Evolutionary conservation across 2,113 vertebrate genomes (phyloP).

Genomic region (Bathybates hornii): DNA sequence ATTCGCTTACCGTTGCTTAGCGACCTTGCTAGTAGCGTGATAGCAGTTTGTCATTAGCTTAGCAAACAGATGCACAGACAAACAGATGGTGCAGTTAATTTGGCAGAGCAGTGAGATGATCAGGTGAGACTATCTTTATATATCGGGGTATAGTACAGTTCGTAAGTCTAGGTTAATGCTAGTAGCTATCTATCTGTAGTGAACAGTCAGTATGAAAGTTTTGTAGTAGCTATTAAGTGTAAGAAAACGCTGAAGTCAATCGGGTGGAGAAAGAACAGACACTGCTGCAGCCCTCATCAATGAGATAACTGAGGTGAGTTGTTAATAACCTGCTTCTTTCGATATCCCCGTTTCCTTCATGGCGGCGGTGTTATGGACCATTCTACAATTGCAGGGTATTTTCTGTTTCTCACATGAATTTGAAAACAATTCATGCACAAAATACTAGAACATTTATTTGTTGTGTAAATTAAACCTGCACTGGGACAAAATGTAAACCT

Average conservation of each 20-base stretch:
- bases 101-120: rapidly evolving
- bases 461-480: not conserved
- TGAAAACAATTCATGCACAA: not conserved
- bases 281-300: not conserved
- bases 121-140: not conserved
- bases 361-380: not conserved
- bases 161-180: not conserved
- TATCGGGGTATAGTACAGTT: not conserved
- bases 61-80: not conserved
- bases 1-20: constrained; percentile 40
- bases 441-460: not conserved
- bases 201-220: not conserved
- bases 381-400: not conserved
- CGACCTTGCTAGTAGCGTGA: constrained; percentile 10
- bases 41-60: not conserved
- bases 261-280: not conserved
- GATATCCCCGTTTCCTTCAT: not conserved
- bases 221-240: not conserved
- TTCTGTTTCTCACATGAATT: not conserved
- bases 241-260: not conserved
- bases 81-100: no score
- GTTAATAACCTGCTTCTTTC: not conserved
- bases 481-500: not conserved
- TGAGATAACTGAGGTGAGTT: not conserved
- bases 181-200: not conserved